Evolutionary conservation across 2,888 invertebrate genomes (phyloP), one percentile per base, ranked within the genome.

Genomic region (Perizoma affinitatum): DNA sequence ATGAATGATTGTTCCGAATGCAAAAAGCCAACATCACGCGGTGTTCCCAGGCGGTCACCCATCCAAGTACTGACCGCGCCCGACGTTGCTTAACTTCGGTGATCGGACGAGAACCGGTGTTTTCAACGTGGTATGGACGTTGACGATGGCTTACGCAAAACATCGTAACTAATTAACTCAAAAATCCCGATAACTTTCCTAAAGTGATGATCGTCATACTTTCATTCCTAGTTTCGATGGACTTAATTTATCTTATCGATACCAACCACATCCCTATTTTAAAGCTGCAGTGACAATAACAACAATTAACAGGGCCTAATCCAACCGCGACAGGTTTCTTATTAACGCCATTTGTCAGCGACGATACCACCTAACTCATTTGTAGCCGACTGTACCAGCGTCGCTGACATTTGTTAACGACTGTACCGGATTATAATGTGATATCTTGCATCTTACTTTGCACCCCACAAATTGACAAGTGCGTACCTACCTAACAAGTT

Each of bases 241-340:
- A 22, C 40, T 38, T 5, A 11, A 46, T 33, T 46, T n/a, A 50
- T 43, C 33, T 50, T 50, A 53, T 52, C 50, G 52, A 64, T 42
- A 54, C n/a, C 40, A 5, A 52, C 42, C 57, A 50, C 60, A 62
- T 5, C 83, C 65, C 80, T 80, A 77, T 4, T 35, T 43, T 8
- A 50, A 59, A 59, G 61, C 45, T 68, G 71, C 72, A 72, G 67
- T 74, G 78, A 81, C 80, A 82, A 79, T 79, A 77, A 80, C 82
- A 82, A 80, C 84, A 90, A 91, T 90, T 90, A 92, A 88, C 90
- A 79, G 76, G 56, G 62, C 73, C 75, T 88, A 88, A 90, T 86
- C 87, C 87, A 66, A 74, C 82, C 83, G 69, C 88, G 91, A 89
- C 91, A 90, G 88, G 89, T 90, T 92, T 90, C 90, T 91, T 92